Evolutionary conservation across 1,140 invertebrate genomes (phyloP).

Genomic region (Dryas iulia): DNA sequence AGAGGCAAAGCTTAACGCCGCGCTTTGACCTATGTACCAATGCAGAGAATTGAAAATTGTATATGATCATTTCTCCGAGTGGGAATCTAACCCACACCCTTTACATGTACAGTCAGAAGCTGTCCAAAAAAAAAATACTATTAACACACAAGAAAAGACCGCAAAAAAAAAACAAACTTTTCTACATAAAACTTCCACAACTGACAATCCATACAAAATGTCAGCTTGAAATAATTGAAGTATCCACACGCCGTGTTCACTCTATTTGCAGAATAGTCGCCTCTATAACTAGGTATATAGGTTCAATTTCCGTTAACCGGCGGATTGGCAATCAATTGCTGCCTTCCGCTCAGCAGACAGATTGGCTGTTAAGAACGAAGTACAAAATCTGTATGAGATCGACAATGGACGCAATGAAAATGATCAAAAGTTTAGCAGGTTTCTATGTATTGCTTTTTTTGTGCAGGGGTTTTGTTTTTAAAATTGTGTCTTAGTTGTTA

Average conservation of each 20-base stretch:
- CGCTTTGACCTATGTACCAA: no score
- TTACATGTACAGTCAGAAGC: no score
- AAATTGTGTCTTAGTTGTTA: no score
- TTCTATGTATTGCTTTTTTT: no score
- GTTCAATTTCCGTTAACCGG: constrained; percentile 10
- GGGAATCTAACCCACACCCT: no score
- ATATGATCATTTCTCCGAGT: no score
- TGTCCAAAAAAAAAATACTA: neutral
- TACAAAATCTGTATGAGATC: constrained; percentile 9
- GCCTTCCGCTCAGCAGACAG: constrained; percentile 35
- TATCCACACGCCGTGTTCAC: constrained; percentile 14
- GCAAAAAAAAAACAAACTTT: neutral
- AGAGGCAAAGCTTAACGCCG: no score
- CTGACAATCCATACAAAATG: neutral
- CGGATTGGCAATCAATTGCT: constrained; percentile 30
- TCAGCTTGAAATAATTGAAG: constrained; percentile 32
- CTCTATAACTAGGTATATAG: constrained; percentile 7
- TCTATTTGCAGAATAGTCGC: constrained; percentile 23
- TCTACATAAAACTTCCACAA: neutral
- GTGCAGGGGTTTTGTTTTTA: no score
- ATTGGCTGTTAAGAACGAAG: constrained; percentile 31
- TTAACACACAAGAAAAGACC: neutral
- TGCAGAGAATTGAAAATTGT: no score
- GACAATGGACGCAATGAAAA: neutral
- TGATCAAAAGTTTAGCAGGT: neutral